Conservation (phyloP, 2,113 vertebrate species). For the Zosterops pallidus region DNA sequence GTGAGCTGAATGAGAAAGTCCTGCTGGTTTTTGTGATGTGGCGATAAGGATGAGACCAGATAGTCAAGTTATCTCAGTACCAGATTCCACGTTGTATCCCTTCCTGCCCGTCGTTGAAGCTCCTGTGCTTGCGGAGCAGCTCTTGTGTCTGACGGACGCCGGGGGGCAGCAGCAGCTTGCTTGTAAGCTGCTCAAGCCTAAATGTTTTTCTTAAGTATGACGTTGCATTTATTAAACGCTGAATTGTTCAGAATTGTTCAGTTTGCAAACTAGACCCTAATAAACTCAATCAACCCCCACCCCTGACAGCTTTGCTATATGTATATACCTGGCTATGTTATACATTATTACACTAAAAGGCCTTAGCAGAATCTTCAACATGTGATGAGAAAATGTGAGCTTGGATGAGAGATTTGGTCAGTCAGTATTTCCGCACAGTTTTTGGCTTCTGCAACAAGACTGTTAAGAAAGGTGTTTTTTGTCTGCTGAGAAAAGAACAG, state of each 20-base stretch:
- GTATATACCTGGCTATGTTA: rapidly evolving
- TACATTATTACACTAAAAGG: neutral
- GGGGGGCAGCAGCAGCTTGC: conserved; percentile 6
- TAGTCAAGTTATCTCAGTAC: rapidly evolving
- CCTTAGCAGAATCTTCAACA: neutral
- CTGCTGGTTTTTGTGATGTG: rapidly evolving
- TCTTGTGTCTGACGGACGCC: neutral
- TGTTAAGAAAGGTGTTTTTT: neutral
- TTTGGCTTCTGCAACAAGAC: neutral
- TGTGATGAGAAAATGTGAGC: neutral
- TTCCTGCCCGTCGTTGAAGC: rapidly evolving
- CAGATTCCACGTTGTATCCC: rapidly evolving
- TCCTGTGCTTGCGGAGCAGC: rapidly evolving
- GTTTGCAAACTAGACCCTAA: neutral
- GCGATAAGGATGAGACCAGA: neutral
- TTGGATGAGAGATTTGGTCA: neutral
- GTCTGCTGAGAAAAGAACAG: neutral
- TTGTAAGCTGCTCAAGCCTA: rapidly evolving
- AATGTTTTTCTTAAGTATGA: neutral
- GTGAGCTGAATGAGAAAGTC: neutral
- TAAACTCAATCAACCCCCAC: rapidly evolving
- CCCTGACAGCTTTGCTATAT: neutral
- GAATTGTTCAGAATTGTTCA: neutral
- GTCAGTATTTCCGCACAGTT: neutral
- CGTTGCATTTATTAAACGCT: rapidly evolving